Conservation (phyloP, 2,113 vertebrate species). For the Electrona antarctica region DNA sequence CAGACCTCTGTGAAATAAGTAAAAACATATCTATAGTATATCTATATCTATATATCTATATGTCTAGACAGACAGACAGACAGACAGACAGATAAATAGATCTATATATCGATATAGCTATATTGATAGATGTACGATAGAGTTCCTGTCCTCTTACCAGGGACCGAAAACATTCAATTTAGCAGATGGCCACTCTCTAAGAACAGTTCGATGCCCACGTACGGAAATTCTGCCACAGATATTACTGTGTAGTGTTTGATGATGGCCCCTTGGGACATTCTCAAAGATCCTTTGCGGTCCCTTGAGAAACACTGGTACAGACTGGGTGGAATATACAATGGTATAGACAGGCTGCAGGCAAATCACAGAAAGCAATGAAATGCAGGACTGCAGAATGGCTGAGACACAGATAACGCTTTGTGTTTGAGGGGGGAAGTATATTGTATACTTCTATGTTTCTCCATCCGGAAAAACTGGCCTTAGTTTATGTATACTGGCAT, state of each 20-base stretch:
- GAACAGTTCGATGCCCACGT: constrained; percentile 1
- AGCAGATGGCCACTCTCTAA: constrained; percentile 7
- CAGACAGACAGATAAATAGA: too few species aligned
- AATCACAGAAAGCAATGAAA: background rate
- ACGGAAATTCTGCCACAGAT: constrained; percentile 29
- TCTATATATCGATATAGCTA: too few species aligned
- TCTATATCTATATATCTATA: too few species aligned
- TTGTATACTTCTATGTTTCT: constrained; percentile 56
- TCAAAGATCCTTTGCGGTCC: background rate
- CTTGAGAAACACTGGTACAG: background rate
- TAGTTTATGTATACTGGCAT: constrained; percentile 59
- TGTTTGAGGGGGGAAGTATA: constrained; percentile 36
- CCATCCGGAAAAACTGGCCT: constrained; percentile 75
- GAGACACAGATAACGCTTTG: constrained; percentile 36
- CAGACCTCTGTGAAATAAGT: too few species aligned
- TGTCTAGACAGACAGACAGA: too few species aligned
- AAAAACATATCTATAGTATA: too few species aligned
- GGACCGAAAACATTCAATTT: constrained; percentile 9
- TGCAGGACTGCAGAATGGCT: background rate
- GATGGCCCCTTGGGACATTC: constrained; percentile 4
- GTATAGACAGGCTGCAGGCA: too few species aligned
- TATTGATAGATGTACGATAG: too few species aligned
- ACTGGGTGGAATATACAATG: too few species aligned
- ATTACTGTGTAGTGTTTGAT: constrained; percentile 3
- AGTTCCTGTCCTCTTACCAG: too few species aligned